Percentiles rank a stretch among this genome's conserved stretches.
These are phyloP conservation scores for Nomada lathburiana DNA, from an alignment of 2,888 invertebrate genomes.

Conservation along the genomic window DNA sequence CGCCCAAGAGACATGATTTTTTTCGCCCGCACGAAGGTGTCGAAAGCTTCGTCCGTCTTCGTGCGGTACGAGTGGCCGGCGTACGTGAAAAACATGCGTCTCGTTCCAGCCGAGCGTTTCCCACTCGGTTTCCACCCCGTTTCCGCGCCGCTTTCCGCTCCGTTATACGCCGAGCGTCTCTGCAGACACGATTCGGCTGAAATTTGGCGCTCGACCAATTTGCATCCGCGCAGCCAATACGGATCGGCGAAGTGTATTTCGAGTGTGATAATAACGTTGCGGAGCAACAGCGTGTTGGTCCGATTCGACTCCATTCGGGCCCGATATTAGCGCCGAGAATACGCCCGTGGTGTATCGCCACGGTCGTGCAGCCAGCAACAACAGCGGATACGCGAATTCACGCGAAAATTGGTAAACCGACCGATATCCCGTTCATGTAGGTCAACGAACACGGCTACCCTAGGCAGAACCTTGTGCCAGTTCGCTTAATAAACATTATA, in stretches of 20 bases:
- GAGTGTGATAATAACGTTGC: conserved; percentile 30
- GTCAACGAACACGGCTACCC: conserved; percentile 52
- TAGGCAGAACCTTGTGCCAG: conserved; percentile 51
- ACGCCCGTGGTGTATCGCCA: background rate
- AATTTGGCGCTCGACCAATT: conserved; percentile 33
- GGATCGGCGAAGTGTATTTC: conserved; percentile 45
- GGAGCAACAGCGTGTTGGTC: background rate
- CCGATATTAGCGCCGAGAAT: conserved; percentile 12
- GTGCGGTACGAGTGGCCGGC: too few species aligned
- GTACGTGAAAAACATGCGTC: too few species aligned
- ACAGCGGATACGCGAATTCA: background rate
- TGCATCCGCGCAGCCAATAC: conserved; percentile 18
- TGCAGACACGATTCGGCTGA: background rate
- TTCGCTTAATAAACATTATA: conserved; percentile 57
- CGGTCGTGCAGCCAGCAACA: background rate
- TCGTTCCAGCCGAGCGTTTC: too few species aligned
- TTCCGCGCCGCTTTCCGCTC: too few species aligned
- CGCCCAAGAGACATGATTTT: background rate
- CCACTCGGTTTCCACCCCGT: too few species aligned
- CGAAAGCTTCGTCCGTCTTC: background rate
- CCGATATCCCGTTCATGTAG: conserved; percentile 24
- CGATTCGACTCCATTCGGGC: conserved; percentile 25
- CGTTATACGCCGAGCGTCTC: background rate
- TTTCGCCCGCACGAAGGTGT: background rate
- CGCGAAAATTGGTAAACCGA: conserved; percentile 34